Evolutionary conservation across 2,797 vertebrate genomes (phyloP).

Genomic region (Mus spretus): DNA sequence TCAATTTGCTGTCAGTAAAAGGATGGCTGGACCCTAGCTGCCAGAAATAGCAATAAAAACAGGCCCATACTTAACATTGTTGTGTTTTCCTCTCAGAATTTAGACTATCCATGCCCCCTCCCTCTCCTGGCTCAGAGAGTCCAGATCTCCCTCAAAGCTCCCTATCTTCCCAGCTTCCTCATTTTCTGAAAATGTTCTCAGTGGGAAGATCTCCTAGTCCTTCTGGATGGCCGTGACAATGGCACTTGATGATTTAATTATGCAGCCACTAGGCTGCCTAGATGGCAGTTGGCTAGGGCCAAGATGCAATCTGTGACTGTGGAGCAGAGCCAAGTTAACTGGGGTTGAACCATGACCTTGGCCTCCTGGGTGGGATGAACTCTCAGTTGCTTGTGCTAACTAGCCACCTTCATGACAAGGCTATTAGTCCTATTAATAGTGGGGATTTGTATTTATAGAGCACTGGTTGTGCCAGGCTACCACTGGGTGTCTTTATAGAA

Average conservation of each 20-base stretch:
- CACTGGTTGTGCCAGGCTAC: background rate
- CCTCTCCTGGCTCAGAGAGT: background rate
- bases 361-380: conserved; percentile 47
- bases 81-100: background rate
- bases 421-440: background rate
- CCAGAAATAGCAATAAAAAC: background rate
- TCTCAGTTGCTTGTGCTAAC: conserved; percentile 67
- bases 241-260: conserved; percentile 78
- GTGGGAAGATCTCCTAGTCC: background rate
- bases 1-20: background rate
- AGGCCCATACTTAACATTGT: background rate
- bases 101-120: background rate
- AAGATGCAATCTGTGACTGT: conserved; percentile 74
- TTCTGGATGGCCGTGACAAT: conserved; percentile 43
- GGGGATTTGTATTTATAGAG: conserved; percentile 36
- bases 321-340: conserved; percentile 75
- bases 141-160: background rate
- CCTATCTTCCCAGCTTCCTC: background rate
- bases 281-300: conserved; percentile 67
- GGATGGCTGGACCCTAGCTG: background rate
- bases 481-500: background rate
- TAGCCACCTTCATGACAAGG: conserved; percentile 30
- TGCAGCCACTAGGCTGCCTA: conserved; percentile 39
- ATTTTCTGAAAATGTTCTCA: conserved; percentile 46
- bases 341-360: conserved; percentile 70